Percentiles rank a stretch among this genome's conserved stretches.
phyloP scores from a whole-genome alignment of 2,888 invertebrate species.

The Drosophila kuntzei region DNA sequence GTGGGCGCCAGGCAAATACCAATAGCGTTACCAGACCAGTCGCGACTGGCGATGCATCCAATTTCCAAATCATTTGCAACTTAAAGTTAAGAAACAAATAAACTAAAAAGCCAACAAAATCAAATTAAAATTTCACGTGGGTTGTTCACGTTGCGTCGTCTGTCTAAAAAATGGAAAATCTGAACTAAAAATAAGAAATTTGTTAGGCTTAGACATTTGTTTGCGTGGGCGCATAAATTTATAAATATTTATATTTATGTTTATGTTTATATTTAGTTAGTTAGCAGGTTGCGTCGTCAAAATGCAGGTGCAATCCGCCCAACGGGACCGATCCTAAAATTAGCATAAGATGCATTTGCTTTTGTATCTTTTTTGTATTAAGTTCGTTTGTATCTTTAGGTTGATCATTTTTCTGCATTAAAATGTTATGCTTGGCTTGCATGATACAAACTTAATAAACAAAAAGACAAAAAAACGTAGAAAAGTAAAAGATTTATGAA shows the following conservation, averaged over 20 bases:
- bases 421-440: slow-evolving; percentile 55
- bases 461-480: slow-evolving; percentile 7
- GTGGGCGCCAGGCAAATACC: slow-evolving; percentile 60
- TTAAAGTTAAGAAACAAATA: slow-evolving; percentile 35
- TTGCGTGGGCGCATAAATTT: slow-evolving; percentile 59
- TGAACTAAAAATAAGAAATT: slow-evolving; percentile 55
- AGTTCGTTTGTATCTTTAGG: slow-evolving; percentile 11
- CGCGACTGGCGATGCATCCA: slow-evolving; percentile 63
- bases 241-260: slow-evolving; percentile 67
- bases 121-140: slow-evolving; percentile 50
- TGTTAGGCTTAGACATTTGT: slow-evolving; percentile 26
- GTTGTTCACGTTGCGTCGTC: slow-evolving; percentile 27
- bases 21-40: slow-evolving; percentile 33
- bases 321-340: slow-evolving; percentile 35
- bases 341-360: slow-evolving; percentile 48
- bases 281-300: slow-evolving; percentile 13
- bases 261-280: slow-evolving; percentile 15
- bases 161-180: slow-evolving; percentile 47
- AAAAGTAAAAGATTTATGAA: slow-evolving; percentile 47
- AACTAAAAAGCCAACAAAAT: slow-evolving; percentile 16
- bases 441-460: slow-evolving; percentile 20
- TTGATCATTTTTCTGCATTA: slow-evolving; percentile 40
- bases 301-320: slow-evolving; percentile 64
- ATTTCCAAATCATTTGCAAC: slow-evolving; percentile 64
- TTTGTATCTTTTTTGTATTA: slow-evolving; percentile 13